Conservation (phyloP, 64 coral and sea anemone genomes). For the Dendrophyllia cribrosa region DNA sequence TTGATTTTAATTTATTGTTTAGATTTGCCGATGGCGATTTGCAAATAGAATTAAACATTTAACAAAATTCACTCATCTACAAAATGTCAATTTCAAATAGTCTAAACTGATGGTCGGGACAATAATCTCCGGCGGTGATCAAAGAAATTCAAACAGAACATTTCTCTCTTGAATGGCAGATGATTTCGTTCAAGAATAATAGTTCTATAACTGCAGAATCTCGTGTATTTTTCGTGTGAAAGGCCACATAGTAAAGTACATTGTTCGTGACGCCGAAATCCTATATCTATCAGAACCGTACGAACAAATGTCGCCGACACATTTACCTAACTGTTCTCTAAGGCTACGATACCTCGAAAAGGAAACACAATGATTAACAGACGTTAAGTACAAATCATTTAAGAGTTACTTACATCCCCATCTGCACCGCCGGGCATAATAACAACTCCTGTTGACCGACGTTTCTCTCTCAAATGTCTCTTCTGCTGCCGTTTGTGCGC, state of each 20-base stretch:
- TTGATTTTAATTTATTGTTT: conserved; percentile 63
- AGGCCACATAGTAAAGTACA: background rate
- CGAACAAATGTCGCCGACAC: conserved; percentile 1
- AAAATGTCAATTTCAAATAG: background rate
- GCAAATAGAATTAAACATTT: conserved; percentile 51
- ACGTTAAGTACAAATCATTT: background rate
- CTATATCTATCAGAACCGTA: background rate
- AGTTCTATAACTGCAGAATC: background rate
- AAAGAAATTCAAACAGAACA: background rate
- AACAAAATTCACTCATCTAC: conserved; percentile 9
- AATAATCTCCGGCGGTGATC: background rate
- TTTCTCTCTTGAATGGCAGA: background rate
- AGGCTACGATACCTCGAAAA: background rate
- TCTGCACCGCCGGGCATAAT: conserved; percentile 92
- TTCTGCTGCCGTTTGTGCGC: conserved; percentile 80
- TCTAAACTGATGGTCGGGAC: background rate
- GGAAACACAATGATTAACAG: background rate
- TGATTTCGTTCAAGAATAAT: background rate
- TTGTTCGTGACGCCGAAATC: conserved; percentile 34
- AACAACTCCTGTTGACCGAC: conserved; percentile 97
- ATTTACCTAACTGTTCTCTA: conserved; percentile 2
- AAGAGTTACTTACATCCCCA: conserved; percentile 76
- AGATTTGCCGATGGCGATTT: conserved; percentile 26
- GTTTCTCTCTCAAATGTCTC: conserved; percentile 97
- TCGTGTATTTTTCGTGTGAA: background rate